Evolutionary conservation across 2,113 vertebrate species (phyloP).

Genomic region (Brienomyrus brachyistius): DNA sequence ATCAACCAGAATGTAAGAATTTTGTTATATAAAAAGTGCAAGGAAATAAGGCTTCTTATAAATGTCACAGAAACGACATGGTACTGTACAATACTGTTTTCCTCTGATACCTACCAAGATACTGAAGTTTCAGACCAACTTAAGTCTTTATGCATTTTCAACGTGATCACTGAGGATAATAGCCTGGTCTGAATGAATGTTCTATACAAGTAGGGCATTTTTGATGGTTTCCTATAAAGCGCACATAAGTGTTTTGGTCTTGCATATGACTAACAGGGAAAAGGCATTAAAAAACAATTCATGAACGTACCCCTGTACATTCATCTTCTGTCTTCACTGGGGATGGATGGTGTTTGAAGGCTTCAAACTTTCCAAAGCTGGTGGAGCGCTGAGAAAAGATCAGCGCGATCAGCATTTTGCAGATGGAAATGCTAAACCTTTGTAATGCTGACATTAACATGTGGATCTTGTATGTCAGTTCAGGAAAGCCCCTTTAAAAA

Average conservation of each 20-base stretch:
- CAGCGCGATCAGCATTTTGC: not conserved
- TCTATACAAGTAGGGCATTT: not conserved
- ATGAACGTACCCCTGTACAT: conserved; percentile 52
- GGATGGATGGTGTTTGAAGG: conserved; percentile 58
- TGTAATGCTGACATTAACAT: not conserved
- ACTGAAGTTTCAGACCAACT: not conserved
- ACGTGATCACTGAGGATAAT: not conserved
- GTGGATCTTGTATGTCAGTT: not conserved
- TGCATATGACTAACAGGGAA: not conserved
- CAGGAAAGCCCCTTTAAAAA: not conserved
- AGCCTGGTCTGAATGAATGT: not conserved
- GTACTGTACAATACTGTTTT: not conserved
- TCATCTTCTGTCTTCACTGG: conserved; percentile 61
- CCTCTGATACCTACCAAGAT: not conserved
- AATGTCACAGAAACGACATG: not conserved
- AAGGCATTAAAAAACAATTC: not conserved
- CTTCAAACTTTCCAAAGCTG: conserved; percentile 80
- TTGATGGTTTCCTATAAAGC: not conserved
- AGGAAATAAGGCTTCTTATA: not conserved
- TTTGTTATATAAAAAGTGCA: not conserved
- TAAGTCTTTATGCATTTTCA: not conserved
- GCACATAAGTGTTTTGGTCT: not conserved
- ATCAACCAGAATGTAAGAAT: not conserved
- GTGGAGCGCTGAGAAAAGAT: conserved; percentile 67
- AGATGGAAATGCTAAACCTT: not conserved